Evolutionary conservation across 2,888 invertebrate genomes (phyloP), one percentile per base, ranked within the genome.

Genomic region (Papilio demoleus): DNA sequence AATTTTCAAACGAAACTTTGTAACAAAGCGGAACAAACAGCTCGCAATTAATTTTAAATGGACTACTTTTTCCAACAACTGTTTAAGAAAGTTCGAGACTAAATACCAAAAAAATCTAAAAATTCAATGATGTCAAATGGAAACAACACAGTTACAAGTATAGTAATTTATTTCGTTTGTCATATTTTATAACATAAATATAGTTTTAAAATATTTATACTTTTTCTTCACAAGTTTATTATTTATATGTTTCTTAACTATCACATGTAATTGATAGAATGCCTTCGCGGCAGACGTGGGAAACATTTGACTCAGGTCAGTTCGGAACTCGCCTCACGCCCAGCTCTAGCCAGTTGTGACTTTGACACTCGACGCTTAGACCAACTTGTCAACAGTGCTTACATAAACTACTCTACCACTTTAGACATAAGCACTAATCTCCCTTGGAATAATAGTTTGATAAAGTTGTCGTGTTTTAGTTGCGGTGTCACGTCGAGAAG

Each of bases 261-360:
- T 24, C 65, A 50, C 67, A 68, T 65, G 63, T 67, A 70, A 71
- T 71, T 71, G 72, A 74, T 74, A 74, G 71, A 73, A 73, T 72
- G 73, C 72, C 70, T 72, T 17, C 53, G n/a, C 8, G 31, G 53
- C 74, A 79, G 78, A 74, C 76, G 75, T 76, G 76, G 76, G 79
- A 79, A 78, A 79, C 78, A 78, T 74, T 75, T 76, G 76, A 79
- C 79, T 76, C 76, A 80, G 80, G 79, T 81, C 80, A 80, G 77
- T 76, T 74, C 71, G 79, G 78, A 79, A 83, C 82, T 84, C 80
- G 80, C 79, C 77, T 80, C 78, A 79, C 77, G 78, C 75, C 75
- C 76, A 74, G 73, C 77, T 77, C 75, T 75, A 75, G 74, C 72
- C 77, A 72, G 74, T 74, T 73, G 74, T 71, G 71, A 74, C 75